phyloP scores from a whole-genome alignment of 2,888 invertebrate genomes.

The Zaprionus bogoriensis region DNA sequence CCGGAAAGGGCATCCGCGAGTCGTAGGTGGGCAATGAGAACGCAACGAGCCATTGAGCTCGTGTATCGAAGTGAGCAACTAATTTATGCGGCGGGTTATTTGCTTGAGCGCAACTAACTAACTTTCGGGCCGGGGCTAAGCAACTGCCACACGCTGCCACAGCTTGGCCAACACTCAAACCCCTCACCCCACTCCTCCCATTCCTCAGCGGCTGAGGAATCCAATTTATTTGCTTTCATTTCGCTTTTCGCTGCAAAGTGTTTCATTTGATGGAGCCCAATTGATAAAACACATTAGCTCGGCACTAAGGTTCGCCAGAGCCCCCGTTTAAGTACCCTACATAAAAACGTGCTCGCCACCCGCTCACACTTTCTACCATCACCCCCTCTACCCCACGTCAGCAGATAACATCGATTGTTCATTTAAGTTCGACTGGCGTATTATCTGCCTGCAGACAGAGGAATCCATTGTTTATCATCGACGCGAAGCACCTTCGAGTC shows the following conservation, averaged over 20 bases:
- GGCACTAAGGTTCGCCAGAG: slow-evolving; percentile 56
- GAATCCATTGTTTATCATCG: slow-evolving; percentile 49
- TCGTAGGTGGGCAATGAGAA: background rate
- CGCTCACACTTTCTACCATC: background rate
- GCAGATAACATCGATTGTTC: slow-evolving; percentile 68
- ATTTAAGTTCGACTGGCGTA: slow-evolving; percentile 42
- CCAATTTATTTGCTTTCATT: slow-evolving; percentile 70
- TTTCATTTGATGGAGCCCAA: slow-evolving; percentile 75
- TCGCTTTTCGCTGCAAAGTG: slow-evolving; percentile 57
- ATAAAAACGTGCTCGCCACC: slow-evolving; percentile 50
- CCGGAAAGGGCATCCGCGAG: background rate
- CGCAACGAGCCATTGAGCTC: too few species aligned
- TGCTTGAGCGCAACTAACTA: slow-evolving; percentile 52
- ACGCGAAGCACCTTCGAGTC: slow-evolving; percentile 2
- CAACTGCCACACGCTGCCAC: too few species aligned
- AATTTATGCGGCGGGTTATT: slow-evolving; percentile 47
- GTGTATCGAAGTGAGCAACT: slow-evolving; percentile 28
- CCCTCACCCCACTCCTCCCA: background rate
- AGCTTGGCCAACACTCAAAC: background rate
- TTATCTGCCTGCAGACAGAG: slow-evolving; percentile 9
- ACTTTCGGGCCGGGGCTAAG: slow-evolving; percentile 33
- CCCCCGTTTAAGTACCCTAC: slow-evolving; percentile 39
- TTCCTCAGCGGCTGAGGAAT: slow-evolving; percentile 21
- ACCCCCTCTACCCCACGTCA: background rate
- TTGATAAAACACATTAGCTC: slow-evolving; percentile 77